Percentiles rank a stretch among this genome's conserved stretches.
phyloP scores from a whole-genome alignment of 2,113 vertebrate genomes.

The Amphiprion percula region DNA sequence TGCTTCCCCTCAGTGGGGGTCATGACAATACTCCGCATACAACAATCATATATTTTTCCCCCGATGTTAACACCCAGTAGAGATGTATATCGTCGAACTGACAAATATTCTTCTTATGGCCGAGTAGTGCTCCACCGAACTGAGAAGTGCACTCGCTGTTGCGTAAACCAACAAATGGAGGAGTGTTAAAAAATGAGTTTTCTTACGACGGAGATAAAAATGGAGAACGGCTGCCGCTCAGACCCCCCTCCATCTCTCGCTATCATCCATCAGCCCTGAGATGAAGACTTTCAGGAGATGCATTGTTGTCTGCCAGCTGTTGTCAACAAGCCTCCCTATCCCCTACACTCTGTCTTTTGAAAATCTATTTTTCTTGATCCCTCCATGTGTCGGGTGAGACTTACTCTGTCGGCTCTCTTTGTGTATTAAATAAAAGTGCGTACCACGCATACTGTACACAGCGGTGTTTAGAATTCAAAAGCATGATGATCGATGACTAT shows the following conservation, averaged over 20 bases:
- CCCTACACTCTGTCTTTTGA: constrained; percentile 27
- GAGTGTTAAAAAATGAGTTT: constrained; percentile 17
- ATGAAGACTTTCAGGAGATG: constrained; percentile 70
- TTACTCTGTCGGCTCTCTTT: not conserved
- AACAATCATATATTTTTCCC: not conserved
- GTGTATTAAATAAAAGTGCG: not conserved
- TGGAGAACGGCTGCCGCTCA: constrained; percentile 36
- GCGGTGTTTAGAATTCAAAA: not conserved
- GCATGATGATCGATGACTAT: not conserved
- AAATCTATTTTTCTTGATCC: constrained; percentile 33
- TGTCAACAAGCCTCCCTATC: constrained; percentile 41
- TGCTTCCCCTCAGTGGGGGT: not conserved
- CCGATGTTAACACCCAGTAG: not conserved
- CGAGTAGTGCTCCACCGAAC: constrained; percentile 12
- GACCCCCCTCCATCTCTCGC: constrained; percentile 41
- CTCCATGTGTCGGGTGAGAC: constrained; percentile 22
- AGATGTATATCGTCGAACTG: not conserved
- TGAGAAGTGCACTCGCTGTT: not conserved
- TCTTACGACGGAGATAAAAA: constrained; percentile 55
- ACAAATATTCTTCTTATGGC: constrained; percentile 1
- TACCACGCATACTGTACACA: not conserved
- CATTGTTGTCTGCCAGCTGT: constrained; percentile 67
- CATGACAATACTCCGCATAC: not conserved
- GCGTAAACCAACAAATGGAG: constrained; percentile 43
- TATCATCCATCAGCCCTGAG: constrained; percentile 68